Base-by-base conservation (phyloP, 2,888 invertebrate genomes). In the Eupeodes latifasciatus region DNA sequence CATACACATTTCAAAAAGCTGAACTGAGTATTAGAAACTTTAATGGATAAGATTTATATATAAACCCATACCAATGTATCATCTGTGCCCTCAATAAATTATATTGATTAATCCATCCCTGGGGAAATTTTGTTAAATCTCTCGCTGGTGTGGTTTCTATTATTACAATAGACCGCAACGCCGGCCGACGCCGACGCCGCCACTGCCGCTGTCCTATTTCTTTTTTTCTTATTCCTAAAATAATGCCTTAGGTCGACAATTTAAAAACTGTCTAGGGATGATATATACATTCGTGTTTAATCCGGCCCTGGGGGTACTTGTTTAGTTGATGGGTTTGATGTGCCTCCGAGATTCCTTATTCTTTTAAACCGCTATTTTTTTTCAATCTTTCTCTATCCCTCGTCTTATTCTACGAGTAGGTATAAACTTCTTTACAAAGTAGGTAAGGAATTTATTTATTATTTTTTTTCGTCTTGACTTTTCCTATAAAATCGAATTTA, bases 401-500 rank as follows among this genome's bases (percentile, higher is more conserved):
- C 34, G 34, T 14, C 19, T 51, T 11, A 12, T 47, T 59, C 7
- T 40, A 40, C 9, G 27, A 27, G 27, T 27, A 3, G 27, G 27
- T 27, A 27, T 40, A 40, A 40, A 40, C 40, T 59, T 64, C 49
- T 64, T 55, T 40, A 36, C 67, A 57, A 57, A 81, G 72, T 55
- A 72, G 19, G 47, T 71, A 59, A 27, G 5, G 36, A 44, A 57
- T 72, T 14, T 44, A 16, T 57, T 44, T 67, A 34, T 19, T 61
- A 69, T 81, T 80, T 80, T 47, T 75, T 47, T 44, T 69, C 40
- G 5, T 5, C 40, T 40, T 9, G 40, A 61, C 49, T 36, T 67
- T 40, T 53, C 69, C 75, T 57, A 80, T 71, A 76, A 81, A 88
- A 88, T 88, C 88, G 85, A 85, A 88, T 88, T 88, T 88, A 85